Evolutionary conservation across 2,888 invertebrate genomes (phyloP), one percentile per base, ranked within the genome.

Genomic region (Drosophila nr. perissopoda): DNA sequence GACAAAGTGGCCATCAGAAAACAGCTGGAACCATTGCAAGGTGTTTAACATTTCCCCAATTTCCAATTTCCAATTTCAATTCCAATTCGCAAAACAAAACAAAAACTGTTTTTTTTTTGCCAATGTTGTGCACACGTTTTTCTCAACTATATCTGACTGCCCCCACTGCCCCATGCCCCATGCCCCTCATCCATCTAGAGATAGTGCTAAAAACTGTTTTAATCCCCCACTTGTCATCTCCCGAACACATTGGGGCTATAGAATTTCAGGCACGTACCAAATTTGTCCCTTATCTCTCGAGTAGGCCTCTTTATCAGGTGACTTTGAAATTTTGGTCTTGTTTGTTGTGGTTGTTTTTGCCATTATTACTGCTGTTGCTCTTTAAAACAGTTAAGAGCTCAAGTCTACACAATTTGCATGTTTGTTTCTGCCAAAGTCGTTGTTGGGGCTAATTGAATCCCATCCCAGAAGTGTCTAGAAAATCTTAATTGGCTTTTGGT

Each of bases 251-350:
- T 53, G 25, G 21, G 48, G 60, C 58, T 57, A 64, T 66, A 64
- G 27, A 57, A 71, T 82, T 78, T 78, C 52, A 82, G 71, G 70
- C 79, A 80, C 79, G 82, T 80, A 78, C 56, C 54, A 31, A 73
- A 73, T 69, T 74, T 66, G 63, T 52, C 34, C 70, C 82, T 82
- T 82, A 78, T 80, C 79, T 66, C 48, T 49, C 25, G 64, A 51
- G 40, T 64, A 36, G 57, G 48, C 45, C 69, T 40, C 34, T 71
- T 62, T 57, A 56, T 56, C 69, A 54, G 45, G 18, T 29, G 27
- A 45, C 56, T 66, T 72, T 48, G 33, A 78, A 68, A 69, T 54
- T 53, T 68, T 76, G 42, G 58, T 45, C 45, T 62, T 64, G 58
- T 61, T 64, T 58, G 25, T 60, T 57, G 33, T 58, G 18, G 16